Base-by-base conservation (phyloP, 2,888 invertebrate species). In the Cancer borealis region DNA sequence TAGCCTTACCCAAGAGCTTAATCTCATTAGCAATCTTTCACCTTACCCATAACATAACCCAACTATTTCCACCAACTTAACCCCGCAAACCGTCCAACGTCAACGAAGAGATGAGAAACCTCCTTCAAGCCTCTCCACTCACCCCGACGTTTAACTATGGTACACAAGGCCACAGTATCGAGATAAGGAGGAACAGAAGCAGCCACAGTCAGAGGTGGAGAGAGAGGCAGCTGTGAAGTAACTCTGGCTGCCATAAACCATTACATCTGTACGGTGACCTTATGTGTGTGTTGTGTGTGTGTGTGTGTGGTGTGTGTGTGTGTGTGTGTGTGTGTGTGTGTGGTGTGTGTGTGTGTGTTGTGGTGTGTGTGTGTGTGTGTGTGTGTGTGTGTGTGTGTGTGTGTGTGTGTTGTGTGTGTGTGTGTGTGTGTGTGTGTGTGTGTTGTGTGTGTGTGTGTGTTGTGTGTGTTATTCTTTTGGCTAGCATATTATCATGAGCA, bases 341-440 rank as follows among this genome's bases (percentile, higher is more conserved):
- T n/a, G n/a, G 66, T n/a, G 66, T 66, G 21, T n/a, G 3, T 66
- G 66, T 66, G 4, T n/a, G 21, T n/a, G n/a, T 21, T 66, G 39
- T 39, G 39, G 54, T 54, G 54, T n/a, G 66, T 66, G 66, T 66
- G 66, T 66, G 66, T 66, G 66, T 66, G 66, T 66, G 66, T 66
- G 66, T 66, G 66, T 66, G 66, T 66, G 66, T 17, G 60, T 17
- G 60, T 17, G 60, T 17, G 17, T 17, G 60, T 17, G 60, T 12
- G 60, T 12, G 60, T 17, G 60, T 17, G 60, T n/a, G 66, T 66
- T n/a, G 66, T n/a, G 66, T 66, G 21, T n/a, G 3, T 66, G 66
- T 66, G 4, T n/a, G 21, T n/a, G n/a, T 21, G n/a, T 66, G 39
- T 39, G 39, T 39, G 39, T 39, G 39, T 39, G 66, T n/a, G 66